A percentile compares a stretch with the other conserved stretches of the same genome.
phyloP scores from a whole-genome alignment of 2,888 invertebrate genomes.

The Euzophera pinguis region DNA sequence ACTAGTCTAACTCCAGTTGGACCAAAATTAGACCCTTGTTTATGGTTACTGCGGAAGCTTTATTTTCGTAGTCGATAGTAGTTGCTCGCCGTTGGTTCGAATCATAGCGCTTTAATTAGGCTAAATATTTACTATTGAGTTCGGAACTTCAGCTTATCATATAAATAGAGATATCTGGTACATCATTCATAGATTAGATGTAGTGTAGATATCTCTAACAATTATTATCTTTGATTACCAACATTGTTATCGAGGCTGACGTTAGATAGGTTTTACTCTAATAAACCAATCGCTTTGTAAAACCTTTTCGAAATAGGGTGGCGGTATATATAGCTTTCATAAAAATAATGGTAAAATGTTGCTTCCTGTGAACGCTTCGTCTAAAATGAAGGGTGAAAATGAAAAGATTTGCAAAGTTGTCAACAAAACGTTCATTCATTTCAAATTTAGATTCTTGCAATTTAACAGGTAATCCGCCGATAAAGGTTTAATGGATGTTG shows the following conservation, averaged over 20 bases:
- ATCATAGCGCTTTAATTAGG: neutral
- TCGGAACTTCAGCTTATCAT: neutral
- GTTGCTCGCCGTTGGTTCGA: neutral
- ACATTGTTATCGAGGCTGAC: neutral
- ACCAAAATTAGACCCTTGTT: conserved; percentile 68
- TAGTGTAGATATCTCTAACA: neutral
- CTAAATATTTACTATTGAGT: neutral
- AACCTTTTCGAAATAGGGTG: too few species aligned
- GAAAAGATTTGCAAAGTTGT: neutral
- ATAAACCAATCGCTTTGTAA: too few species aligned
- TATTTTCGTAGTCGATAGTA: conserved; percentile 29
- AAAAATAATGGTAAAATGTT: too few species aligned
- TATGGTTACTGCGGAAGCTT: conserved; percentile 67
- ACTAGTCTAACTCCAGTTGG: conserved; percentile 42
- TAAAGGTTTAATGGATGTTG: conserved; percentile 22
- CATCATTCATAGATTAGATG: neutral
- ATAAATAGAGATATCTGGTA: neutral
- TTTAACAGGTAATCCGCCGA: neutral
- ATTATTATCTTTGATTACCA: neutral
- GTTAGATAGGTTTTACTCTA: too few species aligned
- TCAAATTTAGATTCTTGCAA: neutral
- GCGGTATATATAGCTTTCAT: too few species aligned
- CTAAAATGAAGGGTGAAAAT: neutral
- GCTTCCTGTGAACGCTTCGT: too few species aligned
- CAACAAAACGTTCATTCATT: too few species aligned